Conservation (phyloP, 2,888 invertebrate species). For the Drosophila multiciliata region DNA sequence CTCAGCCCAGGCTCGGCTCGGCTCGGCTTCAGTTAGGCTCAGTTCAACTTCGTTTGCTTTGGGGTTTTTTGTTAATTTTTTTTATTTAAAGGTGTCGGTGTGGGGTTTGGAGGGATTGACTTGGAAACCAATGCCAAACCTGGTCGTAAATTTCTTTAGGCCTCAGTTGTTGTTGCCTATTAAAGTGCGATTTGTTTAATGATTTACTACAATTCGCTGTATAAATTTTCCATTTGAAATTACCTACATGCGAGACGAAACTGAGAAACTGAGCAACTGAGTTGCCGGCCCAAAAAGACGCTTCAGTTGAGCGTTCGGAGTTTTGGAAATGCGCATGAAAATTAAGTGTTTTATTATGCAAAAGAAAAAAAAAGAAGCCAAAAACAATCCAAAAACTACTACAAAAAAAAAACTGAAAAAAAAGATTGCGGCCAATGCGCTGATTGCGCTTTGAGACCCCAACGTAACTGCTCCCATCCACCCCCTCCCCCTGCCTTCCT, state of each 20-base stretch:
- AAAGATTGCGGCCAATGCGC: slow-evolving; percentile 43
- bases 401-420: slow-evolving; percentile 14
- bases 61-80: slow-evolving; percentile 29
- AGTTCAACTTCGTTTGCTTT: slow-evolving; percentile 56
- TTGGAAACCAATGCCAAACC: slow-evolving; percentile 26
- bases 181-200: slow-evolving; percentile 84
- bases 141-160: slow-evolving; percentile 70
- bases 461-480: slow-evolving; percentile 28
- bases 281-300: slow-evolving; percentile 34
- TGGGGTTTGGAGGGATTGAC: neutral
- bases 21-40: slow-evolving; percentile 40
- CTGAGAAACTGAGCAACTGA: slow-evolving; percentile 32
- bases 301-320: slow-evolving; percentile 63
- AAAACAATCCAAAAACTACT: slow-evolving; percentile 49
- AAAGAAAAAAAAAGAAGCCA: slow-evolving; percentile 55
- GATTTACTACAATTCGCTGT: slow-evolving; percentile 79
- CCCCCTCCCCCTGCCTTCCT: neutral
- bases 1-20: slow-evolving; percentile 27
- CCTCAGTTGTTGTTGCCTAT: slow-evolving; percentile 68
- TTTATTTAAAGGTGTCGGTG: slow-evolving; percentile 9
- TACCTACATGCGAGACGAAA: slow-evolving; percentile 67
- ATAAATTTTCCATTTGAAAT: slow-evolving; percentile 82
- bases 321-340: slow-evolving; percentile 78
- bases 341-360: slow-evolving; percentile 84
- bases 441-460: slow-evolving; percentile 51